Evolutionary conservation across 2,797 vertebrate genomes (phyloP), one percentile per base, ranked within the genome.

Genomic region (Mycteria americana): DNA sequence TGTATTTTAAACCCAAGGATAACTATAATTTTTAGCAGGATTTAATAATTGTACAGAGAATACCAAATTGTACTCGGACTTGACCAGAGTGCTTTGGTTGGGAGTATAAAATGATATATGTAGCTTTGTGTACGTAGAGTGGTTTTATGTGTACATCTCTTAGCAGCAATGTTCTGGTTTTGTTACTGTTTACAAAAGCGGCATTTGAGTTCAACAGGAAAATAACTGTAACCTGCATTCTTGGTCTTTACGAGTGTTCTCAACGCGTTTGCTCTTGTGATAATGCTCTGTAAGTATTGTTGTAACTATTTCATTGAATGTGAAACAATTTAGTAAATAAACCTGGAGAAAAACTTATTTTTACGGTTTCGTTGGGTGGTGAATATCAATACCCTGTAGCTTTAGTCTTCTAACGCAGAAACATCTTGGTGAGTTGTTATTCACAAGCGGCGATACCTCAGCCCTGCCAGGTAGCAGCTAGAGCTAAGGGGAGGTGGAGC

Each of bases 321-420:
- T 97, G 96, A 97, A 96, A 85, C 91, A 43, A 93, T 95, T 97
- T 56, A 91, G 85, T 96, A 97, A 98, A 98, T 97, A 97, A 98
- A 98, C 85, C 70, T 59, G 89, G 88, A 93, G 90, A 81, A 87
- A 48, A 81, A 60, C 77, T 67, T 68, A 9, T 57, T 73, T 87
- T 45, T 81, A 50, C 14, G 15, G 54, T 59, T 33, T 8, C 1
- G 1, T 77, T 57, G 73, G 31, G 1, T 13, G 27, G 24, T n/a
- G 69, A 33, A 6, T 48, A 2, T 22, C 11, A 59, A 9, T 2
- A 4, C 0, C 1, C 16, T 24, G 54, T 7, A 17, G 56, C 35
- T 46, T 51, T 25, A 5, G 27, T 7, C 8, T 69, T 31, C 35
- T 10, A 3, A 18, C 0, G 4, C 41, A 8, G 35, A 1, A 10